Percentiles rank a stretch among this genome's conserved stretches.
Conservation (phyloP, 2,797 vertebrate genomes). For the Cetoscarus ocellatus region DNA sequence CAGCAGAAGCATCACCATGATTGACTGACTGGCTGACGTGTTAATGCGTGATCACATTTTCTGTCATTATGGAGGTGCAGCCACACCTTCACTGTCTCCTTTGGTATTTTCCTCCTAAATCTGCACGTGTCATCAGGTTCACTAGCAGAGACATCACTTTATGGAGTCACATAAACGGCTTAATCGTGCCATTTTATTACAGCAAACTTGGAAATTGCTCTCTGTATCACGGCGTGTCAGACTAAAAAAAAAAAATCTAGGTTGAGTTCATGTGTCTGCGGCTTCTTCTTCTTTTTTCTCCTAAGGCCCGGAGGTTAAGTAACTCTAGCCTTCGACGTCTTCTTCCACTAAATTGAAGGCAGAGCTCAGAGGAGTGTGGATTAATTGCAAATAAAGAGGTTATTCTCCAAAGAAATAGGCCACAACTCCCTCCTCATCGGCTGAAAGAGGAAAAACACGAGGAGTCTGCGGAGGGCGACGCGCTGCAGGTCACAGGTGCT, state of each 20-base stretch:
- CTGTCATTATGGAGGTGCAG: slow-evolving; percentile 27
- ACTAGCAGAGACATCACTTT: slow-evolving; percentile 62
- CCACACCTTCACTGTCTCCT: slow-evolving; percentile 33
- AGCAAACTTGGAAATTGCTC: slow-evolving; percentile 49
- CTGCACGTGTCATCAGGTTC: slow-evolving; percentile 38
- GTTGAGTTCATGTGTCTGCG: slow-evolving; percentile 74
- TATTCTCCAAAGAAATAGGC: slow-evolving; percentile 81
- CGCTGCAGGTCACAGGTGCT: slow-evolving; percentile 53
- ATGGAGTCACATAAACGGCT: slow-evolving; percentile 51
- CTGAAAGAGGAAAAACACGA: slow-evolving; percentile 51
- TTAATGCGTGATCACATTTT: slow-evolving; percentile 11
- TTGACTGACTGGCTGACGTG: slow-evolving; percentile 2
- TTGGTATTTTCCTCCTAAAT: slow-evolving; percentile 17
- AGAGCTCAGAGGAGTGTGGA: slow-evolving; percentile 78
- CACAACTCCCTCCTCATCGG: slow-evolving; percentile 66
- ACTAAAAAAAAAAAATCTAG: slow-evolving; percentile 66
- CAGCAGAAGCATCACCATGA: not conserved
- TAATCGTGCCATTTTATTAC: slow-evolving; percentile 66
- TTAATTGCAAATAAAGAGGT: slow-evolving; percentile 84
- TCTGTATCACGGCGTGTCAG: slow-evolving; percentile 39
- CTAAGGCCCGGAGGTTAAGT: slow-evolving; percentile 79
- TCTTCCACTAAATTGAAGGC: slow-evolving; percentile 79
- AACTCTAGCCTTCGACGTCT: slow-evolving; percentile 72
- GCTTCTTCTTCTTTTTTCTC: slow-evolving; percentile 21
- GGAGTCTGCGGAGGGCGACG: slow-evolving; percentile 26